Evolutionary conservation across 1,140 invertebrate species (phyloP), one percentile per base, ranked within the genome.

Genomic region (Diabrotica virgifera): DNA sequence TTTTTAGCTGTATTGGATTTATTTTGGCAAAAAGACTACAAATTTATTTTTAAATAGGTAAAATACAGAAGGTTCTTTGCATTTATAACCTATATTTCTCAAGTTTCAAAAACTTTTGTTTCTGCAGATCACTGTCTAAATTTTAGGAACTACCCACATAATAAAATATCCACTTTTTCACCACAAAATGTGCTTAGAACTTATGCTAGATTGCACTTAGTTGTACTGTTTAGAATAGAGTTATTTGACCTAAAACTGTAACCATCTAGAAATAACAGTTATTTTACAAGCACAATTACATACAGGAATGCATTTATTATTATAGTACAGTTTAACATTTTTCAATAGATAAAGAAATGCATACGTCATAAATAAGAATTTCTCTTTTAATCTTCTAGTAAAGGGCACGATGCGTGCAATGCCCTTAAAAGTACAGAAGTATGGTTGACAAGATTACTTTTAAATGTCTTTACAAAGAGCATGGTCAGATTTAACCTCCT

Each of bases 191-290:
- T 14, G 58, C 40, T 46, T 59, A 24, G 58, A 59, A 59, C 58
- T 59, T 51, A 38, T 59, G 52, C 7, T 37, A 59, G 58, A 59
- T 50, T 51, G 38, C 58, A 59, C 58, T 50, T 59, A 12, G 54
- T 46, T 66, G 65, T 66, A 72, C 71, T 72, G 66, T 70, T 69
- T 62, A 72, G 70, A 75, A 72, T 76, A 72, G 68, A 76, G 75
- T 77, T 77, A 75, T 77, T 67, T 77, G 76, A 77, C 76, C 76
- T 77, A 73, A 76, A 78, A 78, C 76, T 77, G 74, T 77, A 76
- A 77, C 77, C 73, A 76, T 69, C 68, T 76, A 70, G 70, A 71
- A 76, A 76, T 72, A 74, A 77, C 76, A 77, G 76, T 77, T 77
- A 77, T 74, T 71, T 74, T 75, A 70, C 66, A 72, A 69, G 70